Evolutionary conservation across 2,797 vertebrate genomes (phyloP).

Genomic region (Enteromius afrohamiltoni): DNA sequence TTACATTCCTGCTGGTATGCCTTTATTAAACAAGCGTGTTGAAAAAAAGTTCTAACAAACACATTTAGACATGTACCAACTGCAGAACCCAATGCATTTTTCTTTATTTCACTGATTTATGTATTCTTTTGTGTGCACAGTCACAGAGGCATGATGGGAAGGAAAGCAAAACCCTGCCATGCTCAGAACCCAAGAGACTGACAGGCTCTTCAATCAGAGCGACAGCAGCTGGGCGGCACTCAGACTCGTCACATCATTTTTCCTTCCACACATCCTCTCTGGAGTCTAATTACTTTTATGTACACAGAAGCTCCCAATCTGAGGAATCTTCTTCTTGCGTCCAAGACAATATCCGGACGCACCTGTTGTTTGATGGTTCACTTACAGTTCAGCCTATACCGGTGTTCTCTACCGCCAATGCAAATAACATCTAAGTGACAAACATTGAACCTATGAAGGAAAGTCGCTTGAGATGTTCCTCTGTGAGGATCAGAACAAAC

Average conservation of each 20-base stretch:
- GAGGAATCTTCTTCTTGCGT: slow-evolving; percentile 1
- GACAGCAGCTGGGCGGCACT: slow-evolving; percentile 35
- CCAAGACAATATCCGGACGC: slow-evolving; percentile 13
- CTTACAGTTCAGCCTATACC: neutral
- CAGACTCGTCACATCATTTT: slow-evolving; percentile 22
- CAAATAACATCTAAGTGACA: slow-evolving; percentile 27
- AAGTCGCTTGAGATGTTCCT: slow-evolving; percentile 27
- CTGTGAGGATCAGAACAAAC: slow-evolving; percentile 17
- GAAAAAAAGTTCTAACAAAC: slow-evolving; percentile 15
- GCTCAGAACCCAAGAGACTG: slow-evolving; percentile 40
- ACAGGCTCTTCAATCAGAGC: slow-evolving; percentile 39
- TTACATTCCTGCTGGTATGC: neutral
- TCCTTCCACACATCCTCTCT: slow-evolving; percentile 29
- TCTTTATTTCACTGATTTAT: slow-evolving; percentile 22
- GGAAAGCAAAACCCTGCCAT: slow-evolving; percentile 26
- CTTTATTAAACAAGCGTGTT: neutral
- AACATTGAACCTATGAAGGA: neutral
- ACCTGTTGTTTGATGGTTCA: slow-evolving; percentile 37
- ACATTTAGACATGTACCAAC: neutral
- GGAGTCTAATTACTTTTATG: slow-evolving; percentile 48
- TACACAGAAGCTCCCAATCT: slow-evolving; percentile 11
- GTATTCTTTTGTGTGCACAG: slow-evolving; percentile 18
- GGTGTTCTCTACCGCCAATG: slow-evolving; percentile 19
- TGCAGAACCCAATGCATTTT: neutral
- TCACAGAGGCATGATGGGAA: slow-evolving; percentile 34